Percentiles rank a stretch among this genome's conserved stretches.
Evolutionary conservation across 2,113 vertebrate species (phyloP).

Genomic region (Microcebus ravelobensis): DNA sequence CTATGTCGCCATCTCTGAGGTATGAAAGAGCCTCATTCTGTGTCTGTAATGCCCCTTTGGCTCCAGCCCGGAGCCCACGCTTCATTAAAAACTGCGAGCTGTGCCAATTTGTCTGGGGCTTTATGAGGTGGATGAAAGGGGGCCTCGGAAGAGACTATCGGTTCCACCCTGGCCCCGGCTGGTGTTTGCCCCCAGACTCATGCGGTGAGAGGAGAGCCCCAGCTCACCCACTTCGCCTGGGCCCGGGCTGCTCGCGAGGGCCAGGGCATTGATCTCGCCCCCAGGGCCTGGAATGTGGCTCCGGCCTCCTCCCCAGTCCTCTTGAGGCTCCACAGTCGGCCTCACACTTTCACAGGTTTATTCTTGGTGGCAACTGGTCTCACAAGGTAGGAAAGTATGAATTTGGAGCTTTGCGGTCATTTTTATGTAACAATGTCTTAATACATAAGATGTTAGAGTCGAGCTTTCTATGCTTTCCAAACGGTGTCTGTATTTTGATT

Average conservation of each 20-base stretch:
- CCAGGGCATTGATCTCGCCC: slow-evolving; percentile 64
- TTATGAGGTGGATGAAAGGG: slow-evolving; percentile 70
- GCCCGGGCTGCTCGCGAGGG: slow-evolving; percentile 17
- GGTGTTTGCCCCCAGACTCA: slow-evolving; percentile 57
- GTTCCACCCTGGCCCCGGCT: background rate
- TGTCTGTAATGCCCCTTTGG: slow-evolving; percentile 54
- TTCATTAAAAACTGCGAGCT: slow-evolving; percentile 72
- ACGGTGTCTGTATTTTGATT: slow-evolving; percentile 87
- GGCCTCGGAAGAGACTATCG: slow-evolving; percentile 55
- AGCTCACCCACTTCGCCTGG: slow-evolving; percentile 40
- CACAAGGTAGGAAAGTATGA: slow-evolving; percentile 88
- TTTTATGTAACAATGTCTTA: slow-evolving; percentile 88
- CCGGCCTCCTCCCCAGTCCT: slow-evolving; percentile 78
- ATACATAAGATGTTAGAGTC: slow-evolving; percentile 87
- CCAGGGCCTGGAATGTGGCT: slow-evolving; percentile 65
- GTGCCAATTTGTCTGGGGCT: slow-evolving; percentile 72
- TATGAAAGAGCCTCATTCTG: slow-evolving; percentile 73
- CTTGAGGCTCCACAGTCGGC: slow-evolving; percentile 77
- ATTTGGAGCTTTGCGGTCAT: slow-evolving; percentile 86
- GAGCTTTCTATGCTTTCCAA: slow-evolving; percentile 87
- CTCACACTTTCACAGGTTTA: slow-evolving; percentile 85
- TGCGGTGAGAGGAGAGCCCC: slow-evolving; percentile 37
- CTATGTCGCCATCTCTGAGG: slow-evolving; percentile 18
- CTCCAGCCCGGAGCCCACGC: slow-evolving; percentile 57
- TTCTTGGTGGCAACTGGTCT: slow-evolving; percentile 87